Percentiles rank a stretch among this genome's conserved stretches.
These are phyloP conservation scores for Theretra japonica DNA, from an alignment of 2,888 invertebrate genomes.

Conservation along the genomic window DNA sequence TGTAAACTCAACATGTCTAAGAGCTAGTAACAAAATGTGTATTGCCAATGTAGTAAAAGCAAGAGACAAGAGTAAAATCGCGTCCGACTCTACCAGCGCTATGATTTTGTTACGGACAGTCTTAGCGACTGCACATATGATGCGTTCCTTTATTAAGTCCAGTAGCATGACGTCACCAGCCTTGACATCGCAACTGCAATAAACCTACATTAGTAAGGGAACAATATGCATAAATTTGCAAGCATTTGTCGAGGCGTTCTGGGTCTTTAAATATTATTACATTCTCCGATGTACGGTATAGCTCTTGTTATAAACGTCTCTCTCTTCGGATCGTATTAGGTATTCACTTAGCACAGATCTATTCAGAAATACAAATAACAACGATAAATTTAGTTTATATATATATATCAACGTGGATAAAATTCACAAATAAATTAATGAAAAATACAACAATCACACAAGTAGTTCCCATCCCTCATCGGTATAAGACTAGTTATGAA, in stretches of 20 bases:
- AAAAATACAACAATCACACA: no score
- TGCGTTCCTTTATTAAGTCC: not conserved
- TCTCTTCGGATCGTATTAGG: no score
- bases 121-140: not conserved
- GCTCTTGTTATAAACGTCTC: not conserved
- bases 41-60: not conserved
- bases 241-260: not conserved
- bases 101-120: not conserved
- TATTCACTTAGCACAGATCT: no score
- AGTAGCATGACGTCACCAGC: slow-evolving; percentile 5
- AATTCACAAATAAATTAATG: no score
- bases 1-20: no score
- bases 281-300: not conserved
- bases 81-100: not conserved
- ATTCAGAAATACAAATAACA: no score
- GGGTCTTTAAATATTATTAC: not conserved
- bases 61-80: not conserved
- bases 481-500: no score
- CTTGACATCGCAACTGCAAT: slow-evolving; percentile 9
- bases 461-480: no score
- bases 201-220: slow-evolving; percentile 13
- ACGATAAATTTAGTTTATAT: no score
- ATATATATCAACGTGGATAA: no score
- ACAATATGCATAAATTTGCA: slow-evolving; percentile 13
- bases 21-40: not conserved